Evolutionary conservation across 2,113 vertebrate genomes (phyloP).

Genomic region (Furnarius figulus): DNA sequence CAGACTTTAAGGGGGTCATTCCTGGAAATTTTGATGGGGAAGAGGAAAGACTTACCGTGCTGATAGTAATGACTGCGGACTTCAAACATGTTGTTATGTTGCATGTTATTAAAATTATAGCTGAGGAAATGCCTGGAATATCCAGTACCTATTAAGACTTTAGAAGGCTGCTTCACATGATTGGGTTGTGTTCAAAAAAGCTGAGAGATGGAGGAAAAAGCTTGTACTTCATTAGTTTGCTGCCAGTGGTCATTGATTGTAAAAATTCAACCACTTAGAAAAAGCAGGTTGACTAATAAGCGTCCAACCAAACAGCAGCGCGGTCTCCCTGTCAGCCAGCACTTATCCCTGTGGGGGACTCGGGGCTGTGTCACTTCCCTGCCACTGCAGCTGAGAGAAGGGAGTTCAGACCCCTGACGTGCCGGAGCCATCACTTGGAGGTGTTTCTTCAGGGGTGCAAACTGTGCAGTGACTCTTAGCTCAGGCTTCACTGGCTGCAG

Average conservation of each 20-base stretch:
- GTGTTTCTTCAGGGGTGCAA: not conserved
- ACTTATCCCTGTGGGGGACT: fast-evolving
- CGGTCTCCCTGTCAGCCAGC: fast-evolving
- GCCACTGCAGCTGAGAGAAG: not conserved
- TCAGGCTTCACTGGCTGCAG: not conserved
- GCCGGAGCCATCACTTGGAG: not conserved
- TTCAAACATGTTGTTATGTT: not conserved
- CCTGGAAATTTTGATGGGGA: not conserved
- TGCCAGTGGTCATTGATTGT: not conserved
- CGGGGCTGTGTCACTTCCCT: not conserved
- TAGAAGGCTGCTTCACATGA: not conserved
- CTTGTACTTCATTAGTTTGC: not conserved
- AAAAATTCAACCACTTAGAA: fast-evolving
- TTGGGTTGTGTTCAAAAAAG: not conserved
- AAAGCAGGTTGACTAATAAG: not conserved
- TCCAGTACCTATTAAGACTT: not conserved
- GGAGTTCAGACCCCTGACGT: not conserved
- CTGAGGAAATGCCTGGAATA: not conserved
- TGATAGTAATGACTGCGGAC: not conserved
- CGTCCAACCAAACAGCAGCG: fast-evolving
- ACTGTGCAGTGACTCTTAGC: not conserved
- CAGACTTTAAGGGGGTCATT: not conserved
- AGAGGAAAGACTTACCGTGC: fast-evolving
- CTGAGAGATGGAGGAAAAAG: not conserved
- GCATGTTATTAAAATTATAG: not conserved